Evolutionary conservation across 2,888 invertebrate genomes (phyloP).

Genomic region (Dorcus parallelipipedus): DNA sequence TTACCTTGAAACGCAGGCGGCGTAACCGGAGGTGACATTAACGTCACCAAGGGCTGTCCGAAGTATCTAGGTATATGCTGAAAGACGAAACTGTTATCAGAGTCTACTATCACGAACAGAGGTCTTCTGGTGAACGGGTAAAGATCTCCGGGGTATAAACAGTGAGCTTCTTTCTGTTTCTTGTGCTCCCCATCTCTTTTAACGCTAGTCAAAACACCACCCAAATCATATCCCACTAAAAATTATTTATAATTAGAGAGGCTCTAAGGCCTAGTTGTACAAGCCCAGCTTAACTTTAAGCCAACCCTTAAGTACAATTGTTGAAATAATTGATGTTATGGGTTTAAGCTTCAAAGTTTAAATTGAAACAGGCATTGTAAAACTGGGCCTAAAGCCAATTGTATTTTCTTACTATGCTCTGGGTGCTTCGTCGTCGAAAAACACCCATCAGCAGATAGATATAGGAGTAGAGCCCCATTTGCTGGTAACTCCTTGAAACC

Average conservation of each 20-base stretch:
- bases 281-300: no score
- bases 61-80: slow-evolving; percentile 86
- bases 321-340: no score
- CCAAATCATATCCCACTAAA: slow-evolving; percentile 83
- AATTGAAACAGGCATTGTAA: no score
- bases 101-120: slow-evolving; percentile 90
- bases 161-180: slow-evolving; percentile 67
- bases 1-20: slow-evolving; percentile 81
- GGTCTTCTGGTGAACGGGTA: slow-evolving; percentile 91
- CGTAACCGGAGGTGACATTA: slow-evolving; percentile 91
- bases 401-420: slow-evolving; percentile 72
- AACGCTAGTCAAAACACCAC: slow-evolving; percentile 86
- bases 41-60: slow-evolving; percentile 87
- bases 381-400: background rate
- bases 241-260: slow-evolving; percentile 20
- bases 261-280: background rate
- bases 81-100: slow-evolving; percentile 91
- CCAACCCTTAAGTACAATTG: no score
- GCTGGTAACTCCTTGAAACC: slow-evolving; percentile 91
- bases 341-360: no score
- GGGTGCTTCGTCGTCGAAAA: slow-evolving; percentile 79
- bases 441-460: slow-evolving; percentile 91
- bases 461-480: slow-evolving; percentile 86
- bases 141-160: slow-evolving; percentile 90
- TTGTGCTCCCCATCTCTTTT: slow-evolving; percentile 66